Evolutionary conservation across 2,888 invertebrate genomes (phyloP).

Genomic region (Dolomedes plantarius): DNA sequence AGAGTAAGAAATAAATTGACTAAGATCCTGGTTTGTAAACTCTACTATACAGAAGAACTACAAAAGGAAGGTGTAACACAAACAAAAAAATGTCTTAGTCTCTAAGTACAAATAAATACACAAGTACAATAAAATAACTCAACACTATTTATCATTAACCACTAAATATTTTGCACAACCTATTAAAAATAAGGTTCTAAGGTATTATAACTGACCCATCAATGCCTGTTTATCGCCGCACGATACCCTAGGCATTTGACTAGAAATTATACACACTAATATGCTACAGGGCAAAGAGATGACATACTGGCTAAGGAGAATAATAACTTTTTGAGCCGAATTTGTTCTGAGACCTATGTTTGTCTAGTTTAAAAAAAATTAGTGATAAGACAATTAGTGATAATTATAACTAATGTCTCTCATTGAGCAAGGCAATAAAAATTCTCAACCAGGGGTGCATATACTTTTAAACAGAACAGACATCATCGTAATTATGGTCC

Average conservation of each 20-base stretch:
- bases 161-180: neutral
- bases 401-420: conserved; percentile 55
- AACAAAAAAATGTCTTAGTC: neutral
- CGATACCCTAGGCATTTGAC: conserved; percentile 60
- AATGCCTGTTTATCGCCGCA: conserved; percentile 63
- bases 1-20: neutral
- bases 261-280: conserved; percentile 63
- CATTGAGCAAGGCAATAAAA: conserved; percentile 66
- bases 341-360: conserved; percentile 62
- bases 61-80: neutral
- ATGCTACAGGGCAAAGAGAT: conserved; percentile 58
- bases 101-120: conserved; percentile 16
- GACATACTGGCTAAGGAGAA: conserved; percentile 48
- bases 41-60: neutral
- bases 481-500: no score
- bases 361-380: conserved; percentile 40
- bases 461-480: no score
- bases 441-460: conserved; percentile 47
- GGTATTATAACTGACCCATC: conserved; percentile 19
- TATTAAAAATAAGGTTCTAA: conserved; percentile 3
- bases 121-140: conserved; percentile 4
- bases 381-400: neutral
- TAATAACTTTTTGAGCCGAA: conserved; percentile 53
- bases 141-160: neutral
- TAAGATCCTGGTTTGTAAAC: neutral